Evolutionary conservation across 2,113 vertebrate genomes (phyloP).

Genomic region (Nipponia nippon): DNA sequence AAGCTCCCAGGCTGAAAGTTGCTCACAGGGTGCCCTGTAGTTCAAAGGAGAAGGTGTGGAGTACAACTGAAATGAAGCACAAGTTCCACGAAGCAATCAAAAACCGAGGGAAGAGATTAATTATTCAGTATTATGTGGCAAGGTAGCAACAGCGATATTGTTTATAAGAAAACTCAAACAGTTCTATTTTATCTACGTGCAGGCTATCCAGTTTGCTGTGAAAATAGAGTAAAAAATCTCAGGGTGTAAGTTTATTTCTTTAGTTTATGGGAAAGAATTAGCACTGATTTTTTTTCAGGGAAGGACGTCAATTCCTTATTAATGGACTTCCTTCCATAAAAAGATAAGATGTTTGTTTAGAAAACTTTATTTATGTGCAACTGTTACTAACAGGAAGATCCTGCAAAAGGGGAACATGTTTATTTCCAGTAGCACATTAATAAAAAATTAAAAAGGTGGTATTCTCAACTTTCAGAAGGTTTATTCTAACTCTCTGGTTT

Average conservation of each 20-base stretch:
- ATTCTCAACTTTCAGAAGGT: neutral
- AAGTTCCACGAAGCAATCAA: neutral
- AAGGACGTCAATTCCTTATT: slow-evolving; percentile 75
- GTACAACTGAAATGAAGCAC: neutral
- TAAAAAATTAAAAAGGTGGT: slow-evolving; percentile 7
- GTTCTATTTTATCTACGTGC: slow-evolving; percentile 18
- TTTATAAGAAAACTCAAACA: slow-evolving; percentile 9
- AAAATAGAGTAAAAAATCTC: slow-evolving; percentile 54
- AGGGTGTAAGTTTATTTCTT: slow-evolving; percentile 62
- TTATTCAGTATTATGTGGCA: neutral
- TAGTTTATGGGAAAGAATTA: slow-evolving; percentile 69
- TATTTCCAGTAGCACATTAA: slow-evolving; percentile 38
- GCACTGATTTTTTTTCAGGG: slow-evolving; percentile 52
- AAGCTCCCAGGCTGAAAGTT: neutral
- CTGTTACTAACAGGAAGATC: slow-evolving; percentile 69
- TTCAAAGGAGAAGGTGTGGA: neutral
- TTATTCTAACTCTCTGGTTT: neutral
- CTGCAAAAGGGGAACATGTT: slow-evolving; percentile 36
- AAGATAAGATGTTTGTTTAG: slow-evolving; percentile 80
- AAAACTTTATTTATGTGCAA: slow-evolving; percentile 69
- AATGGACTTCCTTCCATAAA: slow-evolving; percentile 75
- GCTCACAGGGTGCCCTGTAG: neutral
- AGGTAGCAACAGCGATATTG: slow-evolving; percentile 16
- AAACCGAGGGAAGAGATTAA: neutral
- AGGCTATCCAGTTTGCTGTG: slow-evolving; percentile 31